phyloP scores from a whole-genome alignment of 23 tunicate species.

The Phallusia fumigata region DNA sequence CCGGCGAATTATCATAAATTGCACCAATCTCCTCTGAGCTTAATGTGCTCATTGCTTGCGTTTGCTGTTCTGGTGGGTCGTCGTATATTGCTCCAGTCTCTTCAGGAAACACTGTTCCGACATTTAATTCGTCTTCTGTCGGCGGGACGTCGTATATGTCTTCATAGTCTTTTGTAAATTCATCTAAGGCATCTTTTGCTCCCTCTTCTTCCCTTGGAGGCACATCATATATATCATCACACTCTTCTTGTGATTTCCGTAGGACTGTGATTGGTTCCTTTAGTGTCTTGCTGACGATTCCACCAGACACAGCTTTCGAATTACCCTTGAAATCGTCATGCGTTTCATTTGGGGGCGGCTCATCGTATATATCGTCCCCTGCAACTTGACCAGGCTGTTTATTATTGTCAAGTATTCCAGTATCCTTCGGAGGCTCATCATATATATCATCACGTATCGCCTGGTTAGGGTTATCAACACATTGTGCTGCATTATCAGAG shows the following conservation, averaged over 20 bases:
- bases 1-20: not conserved
- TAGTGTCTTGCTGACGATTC: too few relatives aligned
- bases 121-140: not conserved
- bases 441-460: not conserved
- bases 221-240: conserved; percentile 5
- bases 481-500: too few relatives aligned
- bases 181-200: not conserved
- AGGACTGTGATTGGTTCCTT: too few relatives aligned
- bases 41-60: not conserved
- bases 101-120: not conserved
- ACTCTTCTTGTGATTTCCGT: not conserved
- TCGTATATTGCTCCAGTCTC: not conserved
- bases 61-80: not conserved
- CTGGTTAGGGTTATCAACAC: too few relatives aligned
- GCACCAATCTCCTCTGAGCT: not conserved
- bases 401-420: not conserved
- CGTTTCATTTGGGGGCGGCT: too few relatives aligned
- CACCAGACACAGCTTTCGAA: too few relatives aligned
- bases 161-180: not conserved
- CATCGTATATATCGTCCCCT: too few relatives aligned
- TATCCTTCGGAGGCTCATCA: not conserved
- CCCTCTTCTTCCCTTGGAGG: not conserved
- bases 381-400: too few relatives aligned
- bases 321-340: too few relatives aligned
- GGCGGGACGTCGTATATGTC: conserved; percentile 14